phyloP scores from a whole-genome alignment of 2,113 vertebrate genomes.

The Siniperca knerii region DNA sequence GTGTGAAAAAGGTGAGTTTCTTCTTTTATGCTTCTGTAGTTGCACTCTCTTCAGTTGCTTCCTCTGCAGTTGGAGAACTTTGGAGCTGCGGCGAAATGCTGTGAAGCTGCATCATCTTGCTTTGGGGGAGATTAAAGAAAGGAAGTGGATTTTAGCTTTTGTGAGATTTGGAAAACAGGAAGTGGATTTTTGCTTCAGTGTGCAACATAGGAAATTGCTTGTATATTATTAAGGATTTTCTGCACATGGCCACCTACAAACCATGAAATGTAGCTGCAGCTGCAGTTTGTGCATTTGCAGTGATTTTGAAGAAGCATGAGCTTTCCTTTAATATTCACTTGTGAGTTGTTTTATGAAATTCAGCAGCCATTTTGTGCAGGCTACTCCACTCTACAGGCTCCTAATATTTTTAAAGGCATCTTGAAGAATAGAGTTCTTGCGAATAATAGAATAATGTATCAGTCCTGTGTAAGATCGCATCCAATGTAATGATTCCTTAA shows the following conservation, averaged over 20 bases:
- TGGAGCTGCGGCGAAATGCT: not conserved
- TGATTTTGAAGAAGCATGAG: not conserved
- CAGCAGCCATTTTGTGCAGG: not conserved
- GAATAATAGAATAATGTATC: not conserved
- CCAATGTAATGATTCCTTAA: constrained; percentile 37
- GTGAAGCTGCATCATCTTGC: not conserved
- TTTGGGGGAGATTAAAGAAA: not conserved
- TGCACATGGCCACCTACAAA: not conserved
- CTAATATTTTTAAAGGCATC: not conserved
- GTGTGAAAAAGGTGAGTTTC: constrained; percentile 75
- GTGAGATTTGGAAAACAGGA: constrained; percentile 1
- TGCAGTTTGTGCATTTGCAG: not conserved
- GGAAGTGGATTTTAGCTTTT: not conserved
- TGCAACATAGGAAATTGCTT: not conserved
- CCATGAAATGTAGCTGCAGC: not conserved
- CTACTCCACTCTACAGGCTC: not conserved
- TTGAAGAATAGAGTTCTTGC: not conserved
- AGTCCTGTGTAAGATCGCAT: not conserved
- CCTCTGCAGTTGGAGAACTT: constrained; percentile 16
- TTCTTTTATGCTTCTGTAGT: not conserved
- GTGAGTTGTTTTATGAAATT: not conserved
- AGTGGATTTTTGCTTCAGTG: not conserved
- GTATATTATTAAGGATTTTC: not conserved
- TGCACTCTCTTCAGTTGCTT: not conserved
- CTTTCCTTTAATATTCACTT: not conserved